Percentiles rank a stretch among this genome's conserved stretches.
Evolutionary conservation across 2,888 invertebrate species (phyloP).

Genomic region (Entomobrya multifasciata): DNA sequence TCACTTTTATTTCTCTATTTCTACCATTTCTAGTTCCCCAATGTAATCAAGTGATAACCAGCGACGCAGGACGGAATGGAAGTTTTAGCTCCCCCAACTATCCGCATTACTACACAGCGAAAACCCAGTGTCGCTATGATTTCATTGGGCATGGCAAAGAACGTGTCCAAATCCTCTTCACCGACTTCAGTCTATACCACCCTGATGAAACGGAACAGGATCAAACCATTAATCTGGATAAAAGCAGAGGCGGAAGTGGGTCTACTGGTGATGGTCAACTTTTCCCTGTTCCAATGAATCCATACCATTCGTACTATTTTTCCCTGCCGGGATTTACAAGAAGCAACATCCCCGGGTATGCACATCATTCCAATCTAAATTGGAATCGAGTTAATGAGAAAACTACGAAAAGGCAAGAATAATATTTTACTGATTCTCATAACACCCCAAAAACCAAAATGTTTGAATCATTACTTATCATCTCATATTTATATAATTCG

Average conservation of each 20-base stretch:
- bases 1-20: constrained; percentile 30
- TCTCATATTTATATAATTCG: too few relatives aligned
- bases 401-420: constrained; percentile 71
- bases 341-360: constrained; percentile 1
- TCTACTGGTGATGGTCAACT: constrained; percentile 26
- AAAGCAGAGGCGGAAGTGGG: constrained; percentile 69
- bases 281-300: constrained; percentile 34
- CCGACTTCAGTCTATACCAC: constrained; percentile 90
- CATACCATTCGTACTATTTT: constrained; percentile 52
- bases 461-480: too few relatives aligned
- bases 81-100: constrained; percentile 92
- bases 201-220: constrained; percentile 80
- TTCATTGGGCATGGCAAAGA: constrained; percentile 93
- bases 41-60: constrained; percentile 81
- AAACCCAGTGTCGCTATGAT: constrained; percentile 93
- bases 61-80: constrained; percentile 90
- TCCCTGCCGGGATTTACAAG: constrained; percentile 50
- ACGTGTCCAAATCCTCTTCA: constrained; percentile 91
- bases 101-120: constrained; percentile 89
- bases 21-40: constrained; percentile 75
- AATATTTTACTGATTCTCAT: neutral
- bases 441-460: neutral
- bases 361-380: constrained; percentile 69
- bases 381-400: constrained; percentile 73
- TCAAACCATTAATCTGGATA: constrained; percentile 67